Base-by-base conservation (phyloP, 2,888 invertebrate genomes). In the Caradrina kadenii region DNA sequence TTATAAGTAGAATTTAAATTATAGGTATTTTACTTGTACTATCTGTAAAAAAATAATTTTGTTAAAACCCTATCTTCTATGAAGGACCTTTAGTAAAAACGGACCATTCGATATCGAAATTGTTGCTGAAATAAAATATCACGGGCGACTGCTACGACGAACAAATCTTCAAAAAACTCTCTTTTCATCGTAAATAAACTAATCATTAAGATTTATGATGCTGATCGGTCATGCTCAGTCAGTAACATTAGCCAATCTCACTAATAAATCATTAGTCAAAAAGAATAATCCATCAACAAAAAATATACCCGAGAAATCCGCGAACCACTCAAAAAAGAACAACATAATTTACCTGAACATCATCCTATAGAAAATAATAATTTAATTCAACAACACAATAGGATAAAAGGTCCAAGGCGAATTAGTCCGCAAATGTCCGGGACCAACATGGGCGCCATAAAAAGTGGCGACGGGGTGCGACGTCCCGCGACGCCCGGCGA, bases 361-460 rank as follows among this genome's bases (percentile, higher is more conserved):
- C 74, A 76, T 82, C 75, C 73, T 70, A 75, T 73, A 80, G 76
- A 73, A 73, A 78, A 83, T 87, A 86, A 83, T 82, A 86, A 79
- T 75, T 79, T 83, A 80, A 86, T 86, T 86, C 75, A 82, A 85
- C 81, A 86, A 87, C 83, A 86, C 86, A 87, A 87, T 86, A 81
- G 83, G 81, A 68, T 65, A 77, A 77, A 81, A 55, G 82, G 81
- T 71, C 81, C 78, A 67, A 74, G 71, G 73, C 54, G 78, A 89
- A 87, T 87, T 85, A 83, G 83, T 76, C 76, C 76, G 59, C 73
- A 80, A 86, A 85, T 74, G 74, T 78, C 77, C 75, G 71, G 62
- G 69, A 73, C 66, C 71, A 78, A 80, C 81, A 78, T 72, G 70
- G 76, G 61, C 55, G 76, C 59, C 50, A 70, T 86, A 83, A 85